A percentile compares a stretch with the other conserved stretches of the same genome.
phyloP scores from a whole-genome alignment of 2,797 vertebrate genomes.

The Schizopygopsis pylzovi region DNA sequence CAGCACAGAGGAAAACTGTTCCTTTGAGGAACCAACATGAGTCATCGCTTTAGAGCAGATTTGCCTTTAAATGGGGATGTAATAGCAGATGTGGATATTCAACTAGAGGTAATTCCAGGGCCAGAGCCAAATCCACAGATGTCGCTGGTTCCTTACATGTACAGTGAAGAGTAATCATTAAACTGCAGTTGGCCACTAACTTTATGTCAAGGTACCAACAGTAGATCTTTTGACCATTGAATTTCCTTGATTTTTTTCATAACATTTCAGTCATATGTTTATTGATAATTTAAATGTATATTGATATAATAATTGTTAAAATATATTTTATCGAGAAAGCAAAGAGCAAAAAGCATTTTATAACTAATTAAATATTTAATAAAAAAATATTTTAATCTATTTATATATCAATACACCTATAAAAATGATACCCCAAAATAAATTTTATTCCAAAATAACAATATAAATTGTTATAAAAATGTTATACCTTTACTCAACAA shows the following conservation, averaged over 20 bases:
- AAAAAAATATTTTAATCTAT: neutral
- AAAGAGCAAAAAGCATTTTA: neutral
- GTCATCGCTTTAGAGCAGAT: slow-evolving; percentile 6
- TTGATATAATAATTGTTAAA: neutral
- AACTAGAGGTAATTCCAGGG: slow-evolving; percentile 8
- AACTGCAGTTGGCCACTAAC: neutral
- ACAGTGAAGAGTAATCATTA: neutral
- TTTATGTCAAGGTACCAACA: neutral
- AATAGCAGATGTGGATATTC: slow-evolving; percentile 22
- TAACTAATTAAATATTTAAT: neutral
- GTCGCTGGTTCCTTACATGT: neutral
- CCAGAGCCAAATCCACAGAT: slow-evolving; percentile 4
- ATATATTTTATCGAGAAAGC: neutral
- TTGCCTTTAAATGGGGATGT: slow-evolving; percentile 11
- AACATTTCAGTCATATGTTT: neutral
- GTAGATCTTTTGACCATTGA: neutral
- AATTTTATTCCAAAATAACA: neutral
- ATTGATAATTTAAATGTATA: neutral
- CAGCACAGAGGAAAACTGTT: neutral
- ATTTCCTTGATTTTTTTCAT: neutral
- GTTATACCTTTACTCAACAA: neutral
- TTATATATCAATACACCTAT: neutral
- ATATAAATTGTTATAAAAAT: neutral
- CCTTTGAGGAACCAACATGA: slow-evolving; percentile 16
- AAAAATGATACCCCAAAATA: neutral